These are phyloP conservation scores for Cetonia aurata DNA, from an alignment of 2,888 invertebrate species.

Conservation along the genomic window DNA sequence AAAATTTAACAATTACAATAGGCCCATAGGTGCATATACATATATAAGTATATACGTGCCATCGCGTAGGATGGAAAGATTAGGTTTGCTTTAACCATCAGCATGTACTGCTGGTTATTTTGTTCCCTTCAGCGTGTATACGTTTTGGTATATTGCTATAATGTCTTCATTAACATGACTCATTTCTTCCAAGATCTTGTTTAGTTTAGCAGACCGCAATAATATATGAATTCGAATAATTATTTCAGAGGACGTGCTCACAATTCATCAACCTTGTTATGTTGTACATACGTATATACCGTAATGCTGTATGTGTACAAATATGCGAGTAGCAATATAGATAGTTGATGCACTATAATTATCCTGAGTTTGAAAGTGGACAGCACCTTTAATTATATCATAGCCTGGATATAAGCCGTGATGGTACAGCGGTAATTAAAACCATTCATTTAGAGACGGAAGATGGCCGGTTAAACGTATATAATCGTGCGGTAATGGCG, in stretches of 20 bases:
- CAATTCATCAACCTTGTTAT: too few species aligned
- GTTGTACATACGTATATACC: too few species aligned
- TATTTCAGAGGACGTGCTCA: too few species aligned
- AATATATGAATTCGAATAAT: too few species aligned
- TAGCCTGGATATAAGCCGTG: too few species aligned
- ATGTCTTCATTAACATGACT: conserved; percentile 1
- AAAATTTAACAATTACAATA: conserved; percentile 8
- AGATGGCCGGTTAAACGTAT: conserved; percentile 6
- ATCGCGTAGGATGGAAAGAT: neutral
- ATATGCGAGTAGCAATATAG: too few species aligned
- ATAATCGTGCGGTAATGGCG: conserved; percentile 10
- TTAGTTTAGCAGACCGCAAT: too few species aligned
- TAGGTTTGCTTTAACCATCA: neutral
- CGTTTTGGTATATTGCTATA: neutral
- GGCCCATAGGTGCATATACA: too few species aligned
- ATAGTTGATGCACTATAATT: too few species aligned
- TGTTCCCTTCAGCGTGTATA: neutral
- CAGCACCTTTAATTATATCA: too few species aligned
- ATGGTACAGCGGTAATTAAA: conserved; percentile 18
- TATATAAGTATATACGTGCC: neutral
- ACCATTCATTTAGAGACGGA: conserved; percentile 15
- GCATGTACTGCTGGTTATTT: neutral
- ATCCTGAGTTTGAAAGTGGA: too few species aligned
- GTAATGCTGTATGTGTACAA: too few species aligned
- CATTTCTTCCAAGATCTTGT: neutral